Evolutionary conservation across 2,113 vertebrate species (phyloP), one percentile per base, ranked within the genome.

Genomic region (Tympanuchus pallidicinctus): DNA sequence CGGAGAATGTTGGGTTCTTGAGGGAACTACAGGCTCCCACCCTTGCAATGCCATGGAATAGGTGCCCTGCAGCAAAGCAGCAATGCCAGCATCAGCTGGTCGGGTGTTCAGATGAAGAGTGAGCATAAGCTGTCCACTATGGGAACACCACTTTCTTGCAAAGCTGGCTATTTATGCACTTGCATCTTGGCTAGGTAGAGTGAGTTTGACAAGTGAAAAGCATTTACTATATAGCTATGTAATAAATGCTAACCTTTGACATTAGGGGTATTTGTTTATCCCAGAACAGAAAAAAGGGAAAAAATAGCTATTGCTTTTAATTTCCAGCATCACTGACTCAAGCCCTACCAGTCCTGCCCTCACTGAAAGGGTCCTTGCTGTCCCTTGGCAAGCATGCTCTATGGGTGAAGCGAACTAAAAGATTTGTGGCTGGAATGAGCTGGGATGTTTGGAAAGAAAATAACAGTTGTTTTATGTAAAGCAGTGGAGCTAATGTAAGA

Each of bases 391-490:
- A 59, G 17, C 67, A 67, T 82, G 20, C 83, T 84, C 30, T 66
- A 47, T 65, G 59, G 30, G 27, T 65, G 59, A 78, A 72, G 12
- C 9, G 32, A 87, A 66, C 63, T 60, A 74, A 22, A 52, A 25
- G 40, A 61, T 76, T 71, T 85, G 36, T 79, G 36, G 8, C 54
- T 85, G 81, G 70, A 82, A 89, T 43, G 43, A 89, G 36, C 52
- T 22, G 76, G 76, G 43, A 67, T 69, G 40, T 93, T 96, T 95
- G 40, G 38, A 85, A 86, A 90, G 67, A 71, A 90, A 92, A 66
- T 22, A 92, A 28, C 22, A 0, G 4, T 93, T 84, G 20, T 73
- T 90, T 96, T 63, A 42, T 59, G 30, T 65, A 48, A 70, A 85
- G 66, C 15, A 72, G 24, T 40, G 27, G n/a, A 82, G 54, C 21